A percentile compares a stretch with the other conserved stretches of the same genome.
These are phyloP conservation scores for Pseudochirops corinnae DNA, from an alignment of 2,797 vertebrate species.

Conservation along the genomic window DNA sequence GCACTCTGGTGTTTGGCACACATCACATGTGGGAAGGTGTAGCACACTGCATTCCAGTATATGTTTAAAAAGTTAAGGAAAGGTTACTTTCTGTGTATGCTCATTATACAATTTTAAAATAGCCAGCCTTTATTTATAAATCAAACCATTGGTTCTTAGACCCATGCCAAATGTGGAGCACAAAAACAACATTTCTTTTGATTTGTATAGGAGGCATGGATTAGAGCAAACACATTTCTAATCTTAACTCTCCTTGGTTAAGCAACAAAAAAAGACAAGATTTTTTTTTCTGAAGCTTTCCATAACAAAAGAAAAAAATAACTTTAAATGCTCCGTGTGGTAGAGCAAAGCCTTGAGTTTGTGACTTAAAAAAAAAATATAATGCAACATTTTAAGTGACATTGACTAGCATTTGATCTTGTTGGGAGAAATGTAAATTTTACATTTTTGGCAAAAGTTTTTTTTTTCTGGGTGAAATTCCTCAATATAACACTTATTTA, in stretches of 20 bases:
- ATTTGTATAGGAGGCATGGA: background rate
- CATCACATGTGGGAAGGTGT: constrained; percentile 60
- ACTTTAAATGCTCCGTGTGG: background rate
- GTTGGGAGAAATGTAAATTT: background rate
- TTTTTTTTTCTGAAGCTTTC: constrained; percentile 14
- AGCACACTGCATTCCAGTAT: constrained; percentile 65
- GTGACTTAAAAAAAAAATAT: constrained; percentile 18
- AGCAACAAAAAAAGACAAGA: constrained; percentile 17
- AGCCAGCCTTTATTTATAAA: constrained; percentile 75
- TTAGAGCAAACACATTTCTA: constrained; percentile 8
- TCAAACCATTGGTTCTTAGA: constrained; percentile 47
- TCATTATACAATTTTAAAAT: constrained; percentile 77
- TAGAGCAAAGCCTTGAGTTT: background rate
- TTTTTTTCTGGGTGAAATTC: background rate
- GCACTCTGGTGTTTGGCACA: constrained; percentile 44
- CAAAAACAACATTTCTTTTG: constrained; percentile 69
- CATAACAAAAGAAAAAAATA: background rate
- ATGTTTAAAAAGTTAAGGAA: constrained; percentile 73
- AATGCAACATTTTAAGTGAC: background rate
- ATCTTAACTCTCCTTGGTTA: constrained; percentile 24
- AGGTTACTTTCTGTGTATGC: constrained; percentile 73
- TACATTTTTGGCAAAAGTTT: background rate
- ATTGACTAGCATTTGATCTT: background rate
- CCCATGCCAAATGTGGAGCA: constrained; percentile 62
- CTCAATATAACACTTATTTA: constrained; percentile 24